Percentiles rank a stretch among this genome's conserved stretches.
These are phyloP conservation scores for Heteractis magnifica DNA, from an alignment of 92 coral and sea anemone species.

Conservation along the genomic window DNA sequence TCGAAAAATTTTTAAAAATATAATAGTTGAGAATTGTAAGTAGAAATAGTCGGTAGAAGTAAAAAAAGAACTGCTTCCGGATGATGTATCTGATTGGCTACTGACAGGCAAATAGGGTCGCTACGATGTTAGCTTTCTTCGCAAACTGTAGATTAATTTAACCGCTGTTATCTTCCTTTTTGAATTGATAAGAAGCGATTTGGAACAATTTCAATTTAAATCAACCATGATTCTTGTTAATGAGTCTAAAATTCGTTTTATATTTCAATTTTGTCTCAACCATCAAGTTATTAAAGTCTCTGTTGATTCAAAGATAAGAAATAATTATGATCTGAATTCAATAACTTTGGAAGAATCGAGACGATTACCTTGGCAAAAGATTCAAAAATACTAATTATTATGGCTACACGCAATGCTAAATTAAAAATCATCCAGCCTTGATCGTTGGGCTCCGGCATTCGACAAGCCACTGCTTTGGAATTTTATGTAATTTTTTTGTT, in stretches of 20 bases:
- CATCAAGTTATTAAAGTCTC: no score
- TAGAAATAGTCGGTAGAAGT: constrained; percentile 16
- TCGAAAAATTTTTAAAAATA: constrained; percentile 32
- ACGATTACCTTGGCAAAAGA: background rate
- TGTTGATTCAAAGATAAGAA: no score
- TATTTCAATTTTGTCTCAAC: no score
- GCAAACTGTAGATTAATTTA: background rate
- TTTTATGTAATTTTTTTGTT: background rate
- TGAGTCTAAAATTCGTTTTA: no score
- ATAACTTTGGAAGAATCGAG: no score
- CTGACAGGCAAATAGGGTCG: constrained; percentile 15
- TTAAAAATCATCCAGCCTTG: background rate
- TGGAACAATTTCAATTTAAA: background rate
- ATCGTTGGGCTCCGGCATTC: background rate
- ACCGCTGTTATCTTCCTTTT: background rate
- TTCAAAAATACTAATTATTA: background rate
- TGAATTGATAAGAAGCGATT: background rate
- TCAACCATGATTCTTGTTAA: no score
- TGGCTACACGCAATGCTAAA: background rate
- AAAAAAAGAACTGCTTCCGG: background rate
- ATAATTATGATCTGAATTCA: no score
- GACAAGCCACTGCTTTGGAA: background rate
- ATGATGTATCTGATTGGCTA: background rate
- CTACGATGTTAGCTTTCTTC: background rate
- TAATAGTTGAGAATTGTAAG: constrained; percentile 29